These are phyloP conservation scores for Phortica variegata DNA, from an alignment of 1,140 invertebrate species.

Conservation along the genomic window DNA sequence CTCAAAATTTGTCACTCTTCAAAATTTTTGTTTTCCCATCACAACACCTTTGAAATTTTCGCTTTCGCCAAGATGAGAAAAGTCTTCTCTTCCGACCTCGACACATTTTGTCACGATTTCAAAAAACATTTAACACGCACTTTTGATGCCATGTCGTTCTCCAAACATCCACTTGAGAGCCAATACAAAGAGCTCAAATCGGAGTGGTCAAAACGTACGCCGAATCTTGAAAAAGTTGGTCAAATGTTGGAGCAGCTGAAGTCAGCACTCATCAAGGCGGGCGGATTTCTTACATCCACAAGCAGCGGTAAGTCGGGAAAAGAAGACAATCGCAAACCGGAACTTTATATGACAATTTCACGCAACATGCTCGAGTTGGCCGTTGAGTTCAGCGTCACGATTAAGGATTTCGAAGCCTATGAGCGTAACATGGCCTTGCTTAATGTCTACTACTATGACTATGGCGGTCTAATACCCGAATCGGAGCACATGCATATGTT, in stretches of 20 bases:
- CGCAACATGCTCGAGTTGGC: constrained; percentile 94
- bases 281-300: constrained; percentile 14
- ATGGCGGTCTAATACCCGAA: constrained; percentile 87
- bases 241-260: constrained; percentile 26
- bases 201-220: constrained; percentile 29
- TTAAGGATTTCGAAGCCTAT: constrained; percentile 91
- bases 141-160: constrained; percentile 23
- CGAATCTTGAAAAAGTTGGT: constrained; percentile 24
- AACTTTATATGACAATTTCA: constrained; percentile 46
- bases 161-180: neutral
- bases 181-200: constrained; percentile 26
- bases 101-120: too few relatives aligned
- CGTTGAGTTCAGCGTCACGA: constrained; percentile 90
- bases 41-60: too few relatives aligned
- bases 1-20: too few relatives aligned
- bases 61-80: too few relatives aligned
- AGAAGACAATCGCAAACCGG: constrained; percentile 3
- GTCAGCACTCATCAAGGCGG: constrained; percentile 21
- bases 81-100: too few relatives aligned
- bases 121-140: too few relatives aligned
- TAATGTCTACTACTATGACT: constrained; percentile 97
- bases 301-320: neutral
- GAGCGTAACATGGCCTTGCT: constrained; percentile 95
- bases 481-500: constrained; percentile 94
- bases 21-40: too few relatives aligned